A percentile compares a stretch with the other conserved stretches of the same genome.
Evolutionary conservation across 1,140 invertebrate species (phyloP).

Genomic region (Cyphomyrmex costatus): DNA sequence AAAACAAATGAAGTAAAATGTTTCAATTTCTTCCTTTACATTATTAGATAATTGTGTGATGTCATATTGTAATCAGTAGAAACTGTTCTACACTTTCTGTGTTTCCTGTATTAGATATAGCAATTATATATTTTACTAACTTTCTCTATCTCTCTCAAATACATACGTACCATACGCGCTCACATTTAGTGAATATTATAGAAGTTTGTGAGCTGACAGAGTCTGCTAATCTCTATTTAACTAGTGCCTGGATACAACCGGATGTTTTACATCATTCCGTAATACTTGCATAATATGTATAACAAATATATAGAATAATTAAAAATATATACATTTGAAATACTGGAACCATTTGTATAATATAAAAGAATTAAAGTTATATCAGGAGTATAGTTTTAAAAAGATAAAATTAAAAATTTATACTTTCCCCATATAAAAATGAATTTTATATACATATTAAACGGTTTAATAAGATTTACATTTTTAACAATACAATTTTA

Average conservation of each 20-base stretch:
- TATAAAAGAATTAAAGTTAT: too few relatives aligned
- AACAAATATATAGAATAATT: conserved; percentile 21
- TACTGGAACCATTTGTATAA: neutral
- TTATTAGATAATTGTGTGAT: conserved; percentile 10
- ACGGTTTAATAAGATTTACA: too few relatives aligned
- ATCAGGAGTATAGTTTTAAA: too few relatives aligned
- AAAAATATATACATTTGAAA: conserved; percentile 9
- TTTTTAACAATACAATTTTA: too few relatives aligned
- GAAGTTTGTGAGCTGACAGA: conserved; percentile 39
- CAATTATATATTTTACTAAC: conserved; percentile 48
- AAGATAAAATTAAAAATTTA: too few relatives aligned
- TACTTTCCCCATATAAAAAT: too few relatives aligned
- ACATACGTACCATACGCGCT: too few relatives aligned
- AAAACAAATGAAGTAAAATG: neutral
- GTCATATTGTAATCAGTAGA: neutral
- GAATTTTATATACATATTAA: too few relatives aligned
- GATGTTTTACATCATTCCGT: conserved; percentile 2
- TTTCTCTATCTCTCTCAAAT: neutral
- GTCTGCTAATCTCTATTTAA: conserved; percentile 55
- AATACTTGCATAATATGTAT: neutral
- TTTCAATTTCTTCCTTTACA: neutral
- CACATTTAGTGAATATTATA: conserved; percentile 53
- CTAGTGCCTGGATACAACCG: conserved; percentile 14
- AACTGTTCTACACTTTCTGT: neutral
- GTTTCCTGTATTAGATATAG: neutral